Base-by-base conservation (phyloP, 2,113 vertebrate species). In the Ictalurus punctatus region DNA sequence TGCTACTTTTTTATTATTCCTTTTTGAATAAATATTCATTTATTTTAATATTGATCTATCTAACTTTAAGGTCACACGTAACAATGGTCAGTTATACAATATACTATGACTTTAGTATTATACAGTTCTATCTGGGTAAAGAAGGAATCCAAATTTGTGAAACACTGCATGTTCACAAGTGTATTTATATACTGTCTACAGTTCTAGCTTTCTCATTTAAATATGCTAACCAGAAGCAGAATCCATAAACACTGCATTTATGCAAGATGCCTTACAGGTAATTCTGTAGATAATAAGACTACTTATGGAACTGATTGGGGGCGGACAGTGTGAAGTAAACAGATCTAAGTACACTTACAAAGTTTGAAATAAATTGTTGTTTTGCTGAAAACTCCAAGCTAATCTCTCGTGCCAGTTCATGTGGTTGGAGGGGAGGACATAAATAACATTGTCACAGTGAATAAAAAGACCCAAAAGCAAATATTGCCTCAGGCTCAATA, bases 321-420 rank as follows among this genome's bases (percentile, higher is more conserved):
- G 4, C 2, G 7, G 1, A 3, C 4, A 2, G 76, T 52, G 78
- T 80, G 48, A 30, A 17, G 78, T 9, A 56, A 54, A 56, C 48
- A 81, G 52, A 17, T 81, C 52, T 56, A 56, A 58, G 14, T 56
- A 56, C 78, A 56, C 52, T 30, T 56, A 8, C 13, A 81, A 30
- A 81, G n/a, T 81, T 81, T 56, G 0, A 58, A 54, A 58, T 80
- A 56, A 81, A 80, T 56, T 8, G 78, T 80, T 80, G 78, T 81
- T 81, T 81, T 56, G 48, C 78, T 81, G 78, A 56, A 81, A 81
- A 34, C 16, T 58, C 78, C 7, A 3, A 81, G 78, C 52, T 81
- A 81, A 81, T 81, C 52, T 56, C n/a, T 30, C 52, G 0, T 56
- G 78, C 25, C 78, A 54, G 48, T 80, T 30, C 54, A 6, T 56